Percentiles rank a stretch among this genome's conserved stretches.
Conservation (phyloP, 2,797 vertebrate species). For the Champsocephalus esox region DNA sequence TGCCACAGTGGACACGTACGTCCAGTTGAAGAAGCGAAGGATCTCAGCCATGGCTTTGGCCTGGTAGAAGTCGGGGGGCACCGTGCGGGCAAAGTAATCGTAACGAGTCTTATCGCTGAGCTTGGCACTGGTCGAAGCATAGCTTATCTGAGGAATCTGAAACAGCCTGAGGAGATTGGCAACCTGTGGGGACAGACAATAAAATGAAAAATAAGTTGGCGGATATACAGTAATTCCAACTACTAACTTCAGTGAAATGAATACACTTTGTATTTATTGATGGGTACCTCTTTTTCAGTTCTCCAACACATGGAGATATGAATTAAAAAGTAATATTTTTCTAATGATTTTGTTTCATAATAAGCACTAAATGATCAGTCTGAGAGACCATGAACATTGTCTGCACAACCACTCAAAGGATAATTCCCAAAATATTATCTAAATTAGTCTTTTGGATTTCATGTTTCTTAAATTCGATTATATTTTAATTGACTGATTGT, state of each 20-base stretch:
- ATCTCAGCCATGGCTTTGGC: conserved; percentile 99
- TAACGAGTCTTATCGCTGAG: conserved; percentile 98
- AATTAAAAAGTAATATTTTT: not conserved
- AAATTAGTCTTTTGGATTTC: not conserved
- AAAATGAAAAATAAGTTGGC: conserved; percentile 19
- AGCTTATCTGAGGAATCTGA: conserved; percentile 99
- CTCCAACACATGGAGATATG: not conserved
- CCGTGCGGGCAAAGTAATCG: conserved; percentile 96
- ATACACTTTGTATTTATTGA: not conserved
- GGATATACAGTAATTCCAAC: not conserved
- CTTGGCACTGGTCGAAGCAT: conserved; percentile 98
- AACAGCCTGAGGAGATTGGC: conserved; percentile 97
- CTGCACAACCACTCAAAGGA: not conserved
- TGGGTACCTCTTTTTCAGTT: not conserved
- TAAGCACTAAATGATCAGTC: not conserved
- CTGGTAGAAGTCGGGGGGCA: conserved; percentile 98
- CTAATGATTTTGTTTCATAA: not conserved
- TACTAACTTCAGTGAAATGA: not conserved
- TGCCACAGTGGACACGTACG: conserved; percentile 97
- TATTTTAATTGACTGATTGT: not conserved
- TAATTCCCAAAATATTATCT: not conserved
- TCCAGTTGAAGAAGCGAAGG: conserved; percentile 97
- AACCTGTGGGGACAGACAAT: conserved; percentile 83
- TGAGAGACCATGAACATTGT: conserved; percentile 2
- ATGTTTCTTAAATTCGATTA: not conserved